phyloP scores from a whole-genome alignment of 2,113 vertebrate genomes.

The Pelusios castaneus region DNA sequence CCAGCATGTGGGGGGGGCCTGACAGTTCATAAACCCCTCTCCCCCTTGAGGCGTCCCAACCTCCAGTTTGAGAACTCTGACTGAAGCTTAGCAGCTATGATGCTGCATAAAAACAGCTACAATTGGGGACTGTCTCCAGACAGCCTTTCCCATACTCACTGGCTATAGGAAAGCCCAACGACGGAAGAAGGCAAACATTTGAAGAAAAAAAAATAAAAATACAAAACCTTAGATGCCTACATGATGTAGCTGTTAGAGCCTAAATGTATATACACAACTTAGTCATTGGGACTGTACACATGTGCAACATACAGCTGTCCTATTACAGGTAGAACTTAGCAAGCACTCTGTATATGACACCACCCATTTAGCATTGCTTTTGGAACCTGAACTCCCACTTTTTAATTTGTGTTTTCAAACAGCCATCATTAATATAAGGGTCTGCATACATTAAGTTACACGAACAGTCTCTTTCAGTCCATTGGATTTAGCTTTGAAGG shows the following conservation, averaged over 20 bases:
- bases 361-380: background rate
- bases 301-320: background rate
- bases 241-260: background rate
- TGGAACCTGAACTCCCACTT: background rate
- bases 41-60: too few relatives aligned
- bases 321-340: background rate
- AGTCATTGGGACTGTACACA: background rate
- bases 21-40: too few relatives aligned
- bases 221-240: background rate
- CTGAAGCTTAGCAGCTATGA: background rate
- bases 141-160: background rate
- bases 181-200: background rate
- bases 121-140: background rate
- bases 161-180: background rate
- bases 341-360: background rate
- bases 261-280: background rate
- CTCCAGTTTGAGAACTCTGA: too few relatives aligned
- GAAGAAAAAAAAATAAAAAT: background rate
- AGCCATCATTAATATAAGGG: background rate
- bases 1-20: too few relatives aligned
- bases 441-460: background rate
- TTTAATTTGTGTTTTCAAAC: background rate
- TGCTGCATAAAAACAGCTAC: background rate
- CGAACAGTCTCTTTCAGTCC: background rate
- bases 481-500: background rate